These are phyloP conservation scores for Creontiades dilutus DNA, from an alignment of 2,888 invertebrate species.

Conservation along the genomic window DNA sequence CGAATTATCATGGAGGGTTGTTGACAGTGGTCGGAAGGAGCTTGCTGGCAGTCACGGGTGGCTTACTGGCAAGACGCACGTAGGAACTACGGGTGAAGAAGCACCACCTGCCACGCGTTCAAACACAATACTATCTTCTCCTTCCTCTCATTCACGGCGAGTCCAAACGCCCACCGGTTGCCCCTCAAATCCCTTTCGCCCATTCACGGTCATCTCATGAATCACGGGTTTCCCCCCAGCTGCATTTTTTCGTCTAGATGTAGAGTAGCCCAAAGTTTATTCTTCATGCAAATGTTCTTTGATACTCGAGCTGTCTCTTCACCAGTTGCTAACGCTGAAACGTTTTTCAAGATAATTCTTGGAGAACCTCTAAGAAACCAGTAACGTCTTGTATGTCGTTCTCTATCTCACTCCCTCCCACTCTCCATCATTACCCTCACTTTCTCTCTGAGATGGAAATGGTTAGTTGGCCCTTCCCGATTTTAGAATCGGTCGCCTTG, in stretches of 20 bases:
- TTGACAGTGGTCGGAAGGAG: conserved; percentile 72
- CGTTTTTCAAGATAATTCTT: too few relatives aligned
- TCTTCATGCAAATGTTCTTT: background rate
- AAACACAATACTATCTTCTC: conserved; percentile 70
- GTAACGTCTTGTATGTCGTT: too few relatives aligned
- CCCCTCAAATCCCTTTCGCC: conserved; percentile 56
- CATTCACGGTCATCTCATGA: conserved; percentile 68
- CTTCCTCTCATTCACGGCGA: conserved; percentile 65
- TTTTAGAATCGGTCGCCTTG: too few relatives aligned
- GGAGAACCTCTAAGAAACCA: too few relatives aligned
- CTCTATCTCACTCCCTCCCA: too few relatives aligned
- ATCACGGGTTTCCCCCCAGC: conserved; percentile 47
- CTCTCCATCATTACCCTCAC: too few relatives aligned
- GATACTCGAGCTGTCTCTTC: too few relatives aligned
- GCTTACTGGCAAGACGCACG: conserved; percentile 72
- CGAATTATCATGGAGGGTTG: conserved; percentile 69
- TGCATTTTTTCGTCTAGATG: conserved; percentile 4
- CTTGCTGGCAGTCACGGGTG: conserved; percentile 73
- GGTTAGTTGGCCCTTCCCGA: too few relatives aligned
- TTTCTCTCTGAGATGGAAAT: too few relatives aligned
- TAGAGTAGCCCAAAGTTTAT: background rate
- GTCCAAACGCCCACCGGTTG: conserved; percentile 54
- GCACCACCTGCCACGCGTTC: conserved; percentile 72
- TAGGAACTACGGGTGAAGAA: conserved; percentile 72
- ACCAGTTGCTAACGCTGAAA: too few relatives aligned